Percentiles rank a stretch among this genome's conserved stretches.
phyloP scores from a whole-genome alignment of 2,888 invertebrate species.

The Nomada goodeniana region DNA sequence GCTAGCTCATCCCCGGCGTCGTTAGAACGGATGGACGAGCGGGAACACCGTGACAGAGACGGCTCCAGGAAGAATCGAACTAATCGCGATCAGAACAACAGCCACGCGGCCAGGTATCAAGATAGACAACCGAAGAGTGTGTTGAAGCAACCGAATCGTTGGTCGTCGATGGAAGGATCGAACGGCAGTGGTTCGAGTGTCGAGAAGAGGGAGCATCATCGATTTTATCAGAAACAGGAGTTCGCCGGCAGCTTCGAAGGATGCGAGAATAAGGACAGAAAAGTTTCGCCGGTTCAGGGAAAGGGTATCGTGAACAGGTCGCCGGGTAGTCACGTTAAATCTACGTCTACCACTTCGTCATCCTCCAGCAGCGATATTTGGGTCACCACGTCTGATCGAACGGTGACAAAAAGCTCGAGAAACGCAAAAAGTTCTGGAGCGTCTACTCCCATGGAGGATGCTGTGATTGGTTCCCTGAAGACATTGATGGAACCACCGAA shows the following conservation, averaged over 20 bases:
- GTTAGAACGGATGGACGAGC: conserved; percentile 81
- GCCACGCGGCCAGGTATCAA: conserved; percentile 71
- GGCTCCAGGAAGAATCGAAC: conserved; percentile 65
- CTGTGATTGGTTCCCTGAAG: conserved; percentile 75
- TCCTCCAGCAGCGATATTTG: conserved; percentile 86
- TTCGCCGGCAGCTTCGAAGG: conserved; percentile 67
- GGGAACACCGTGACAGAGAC: conserved; percentile 69
- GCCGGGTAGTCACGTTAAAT: conserved; percentile 74
- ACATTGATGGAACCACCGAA: conserved; percentile 79
- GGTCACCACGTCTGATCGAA: conserved; percentile 86
- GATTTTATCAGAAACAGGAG: conserved; percentile 71
- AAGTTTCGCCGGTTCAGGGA: conserved; percentile 75
- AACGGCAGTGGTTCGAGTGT: conserved; percentile 65
- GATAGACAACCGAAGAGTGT: conserved; percentile 76
- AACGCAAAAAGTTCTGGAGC: conserved; percentile 85
- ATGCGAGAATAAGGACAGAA: conserved; percentile 67
- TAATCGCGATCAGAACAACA: conserved; percentile 54
- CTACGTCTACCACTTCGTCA: conserved; percentile 85
- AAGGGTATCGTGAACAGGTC: conserved; percentile 72
- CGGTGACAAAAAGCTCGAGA: conserved; percentile 84
- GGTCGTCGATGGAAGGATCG: conserved; percentile 73
- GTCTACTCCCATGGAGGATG: conserved; percentile 85
- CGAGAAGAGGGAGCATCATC: conserved; percentile 69
- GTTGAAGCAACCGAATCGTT: conserved; percentile 73
- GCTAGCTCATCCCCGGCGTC: conserved; percentile 83